Percentiles rank a stretch among this genome's conserved stretches.
These are phyloP conservation scores for Phengaris alcon DNA, from an alignment of 2,888 invertebrate genomes.

Conservation along the genomic window DNA sequence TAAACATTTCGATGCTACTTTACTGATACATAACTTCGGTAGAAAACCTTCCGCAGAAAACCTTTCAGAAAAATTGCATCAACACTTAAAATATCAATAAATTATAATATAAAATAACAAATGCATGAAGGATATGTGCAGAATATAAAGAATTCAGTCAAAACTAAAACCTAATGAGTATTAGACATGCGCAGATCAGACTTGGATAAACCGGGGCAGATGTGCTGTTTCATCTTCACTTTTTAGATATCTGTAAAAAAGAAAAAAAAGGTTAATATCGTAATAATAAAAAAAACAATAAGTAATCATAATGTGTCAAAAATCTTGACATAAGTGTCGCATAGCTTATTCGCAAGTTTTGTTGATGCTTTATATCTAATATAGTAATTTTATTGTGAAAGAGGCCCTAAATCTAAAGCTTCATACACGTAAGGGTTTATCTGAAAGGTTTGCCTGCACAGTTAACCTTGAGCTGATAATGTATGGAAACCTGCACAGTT, in stretches of 20 bases:
- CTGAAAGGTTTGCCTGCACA: too few relatives aligned
- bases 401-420: too few relatives aligned
- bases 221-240: conserved; percentile 41
- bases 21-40: conserved; percentile 40
- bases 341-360: too few relatives aligned
- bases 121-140: conserved; percentile 69
- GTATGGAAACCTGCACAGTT: too few relatives aligned
- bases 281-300: neutral
- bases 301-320: too few relatives aligned
- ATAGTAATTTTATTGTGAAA: too few relatives aligned
- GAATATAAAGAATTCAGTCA: conserved; percentile 61
- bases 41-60: conserved; percentile 32
- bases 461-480: too few relatives aligned
- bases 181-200: conserved; percentile 46
- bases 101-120: conserved; percentile 59
- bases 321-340: too few relatives aligned
- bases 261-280: conserved; percentile 38
- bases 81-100: conserved; percentile 44
- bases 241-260: conserved; percentile 57
- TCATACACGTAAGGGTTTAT: too few relatives aligned
- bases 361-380: too few relatives aligned
- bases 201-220: conserved; percentile 40
- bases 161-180: conserved; percentile 63
- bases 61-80: conserved; percentile 43
- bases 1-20: conserved; percentile 44